Base-by-base conservation (phyloP, 2,888 invertebrate species). In the Pterostichus niger region DNA sequence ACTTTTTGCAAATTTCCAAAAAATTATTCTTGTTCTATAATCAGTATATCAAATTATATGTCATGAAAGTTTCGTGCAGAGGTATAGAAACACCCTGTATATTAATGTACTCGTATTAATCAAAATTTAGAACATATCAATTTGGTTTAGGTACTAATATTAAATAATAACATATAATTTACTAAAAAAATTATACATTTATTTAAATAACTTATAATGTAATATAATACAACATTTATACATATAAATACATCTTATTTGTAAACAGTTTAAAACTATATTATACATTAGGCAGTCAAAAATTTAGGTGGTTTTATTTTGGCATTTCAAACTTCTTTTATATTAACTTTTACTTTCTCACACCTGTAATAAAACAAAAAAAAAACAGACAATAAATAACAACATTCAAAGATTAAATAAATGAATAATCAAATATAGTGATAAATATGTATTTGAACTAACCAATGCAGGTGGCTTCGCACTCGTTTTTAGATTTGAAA, bases 401-500 rank as follows among this genome's bases (percentile, higher is more conserved):
- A 64, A 64, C 52, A 52, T 64, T 64, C 35, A 35, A 40, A 3
- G 1, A 40, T 5, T 40, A 40, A 40, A 40, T 9, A 40, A 40
- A 24, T 24, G 24, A 40, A 40, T 40, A 40, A 40, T 6, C 1
- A 40, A 40, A 40, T 40, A 9, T 40, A 3, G 40, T 40, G 2
- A 40, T 7, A 40, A 40, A 40, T 40, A n/a, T n/a, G n/a, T n/a
- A 40, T 59, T 11, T 79, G 1, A 24, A 61, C 13, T 17, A 54
- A 73, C 81, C 81, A 15, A 73, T 24, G 40, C 81, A 81, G 9
- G 52, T 40, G 9, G 71, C 33, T 56, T 81, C 81, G 31, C 81
- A 81, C 5, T 81, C 81, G 40, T 13, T 35, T 35, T 44, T 52
- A 11, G 81, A 49, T 40, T 71, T 52, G 81, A 81, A 81, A 85